These are phyloP conservation scores for Ennomos quercinarius DNA, from an alignment of 2,888 invertebrate genomes.

Conservation along the genomic window DNA sequence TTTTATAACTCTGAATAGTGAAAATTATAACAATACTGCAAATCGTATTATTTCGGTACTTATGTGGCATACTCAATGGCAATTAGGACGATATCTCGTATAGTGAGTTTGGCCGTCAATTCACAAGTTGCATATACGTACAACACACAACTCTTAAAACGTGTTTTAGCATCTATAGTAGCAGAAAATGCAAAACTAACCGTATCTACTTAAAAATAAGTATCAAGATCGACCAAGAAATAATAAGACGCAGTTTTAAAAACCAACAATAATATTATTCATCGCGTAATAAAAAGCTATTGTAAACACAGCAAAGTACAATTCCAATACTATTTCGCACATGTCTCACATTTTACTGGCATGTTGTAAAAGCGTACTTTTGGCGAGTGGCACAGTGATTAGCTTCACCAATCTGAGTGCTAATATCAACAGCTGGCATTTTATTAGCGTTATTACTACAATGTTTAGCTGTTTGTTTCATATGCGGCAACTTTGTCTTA, in stretches of 20 bases:
- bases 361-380: constrained; percentile 21
- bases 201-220: too few species aligned
- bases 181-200: too few species aligned
- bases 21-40: too few species aligned
- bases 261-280: constrained; percentile 1
- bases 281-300: constrained; percentile 3
- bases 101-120: too few species aligned
- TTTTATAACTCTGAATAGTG: too few species aligned
- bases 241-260: neutral
- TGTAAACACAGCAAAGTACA: constrained; percentile 2
- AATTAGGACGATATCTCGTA: too few species aligned
- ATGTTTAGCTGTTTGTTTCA: constrained; percentile 7
- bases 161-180: too few species aligned
- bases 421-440: constrained; percentile 28
- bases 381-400: constrained; percentile 25
- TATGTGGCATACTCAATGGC: too few species aligned
- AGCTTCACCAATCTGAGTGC: constrained; percentile 22
- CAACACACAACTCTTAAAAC: too few species aligned
- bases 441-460: constrained; percentile 22
- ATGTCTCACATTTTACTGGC: constrained; percentile 11
- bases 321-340: constrained; percentile 4
- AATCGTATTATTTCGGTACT: too few species aligned
- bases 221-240: neutral
- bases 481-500: neutral
- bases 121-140: too few species aligned